phyloP scores from a whole-genome alignment of 2,113 vertebrate genomes.

The Rhinoderma darwinii region DNA sequence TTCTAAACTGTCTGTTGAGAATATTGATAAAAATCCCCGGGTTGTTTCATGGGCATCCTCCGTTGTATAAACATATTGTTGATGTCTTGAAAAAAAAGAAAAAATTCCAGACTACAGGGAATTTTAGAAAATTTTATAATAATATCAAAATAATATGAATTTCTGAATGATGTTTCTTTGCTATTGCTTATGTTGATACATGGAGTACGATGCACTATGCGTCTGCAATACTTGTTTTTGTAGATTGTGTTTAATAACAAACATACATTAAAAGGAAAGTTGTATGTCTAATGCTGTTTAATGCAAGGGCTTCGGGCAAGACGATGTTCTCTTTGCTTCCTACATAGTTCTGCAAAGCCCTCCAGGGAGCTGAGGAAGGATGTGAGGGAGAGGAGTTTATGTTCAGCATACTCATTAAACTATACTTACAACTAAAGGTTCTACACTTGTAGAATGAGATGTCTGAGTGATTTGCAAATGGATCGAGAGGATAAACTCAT shows the following conservation, averaged over 20 bases:
- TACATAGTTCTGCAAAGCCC: neutral
- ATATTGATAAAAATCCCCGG: too few species aligned
- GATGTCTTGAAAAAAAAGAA: too few species aligned
- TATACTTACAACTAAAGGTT: neutral
- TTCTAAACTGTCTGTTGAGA: too few species aligned
- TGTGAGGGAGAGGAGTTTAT: neutral
- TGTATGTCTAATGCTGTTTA: conserved; percentile 15
- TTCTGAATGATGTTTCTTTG: neutral
- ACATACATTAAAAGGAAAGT: neutral
- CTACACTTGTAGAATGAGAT: neutral
- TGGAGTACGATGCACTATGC: neutral
- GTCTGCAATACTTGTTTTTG: neutral
- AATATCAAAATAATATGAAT: neutral
- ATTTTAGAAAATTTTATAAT: neutral
- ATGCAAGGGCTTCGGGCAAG: conserved; percentile 13
- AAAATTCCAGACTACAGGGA: too few species aligned
- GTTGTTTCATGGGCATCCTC: too few species aligned
- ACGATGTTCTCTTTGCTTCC: conserved; percentile 39
- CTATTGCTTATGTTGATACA: neutral
- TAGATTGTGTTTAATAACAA: conserved; percentile 2
- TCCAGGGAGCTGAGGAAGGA: neutral
- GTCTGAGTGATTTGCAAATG: neutral
- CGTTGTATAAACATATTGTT: too few species aligned
- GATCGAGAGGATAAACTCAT: too few species aligned
- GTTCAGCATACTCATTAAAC: neutral